These are phyloP conservation scores for Apaloderma vittatum DNA, from an alignment of 2,113 vertebrate species.

Conservation along the genomic window DNA sequence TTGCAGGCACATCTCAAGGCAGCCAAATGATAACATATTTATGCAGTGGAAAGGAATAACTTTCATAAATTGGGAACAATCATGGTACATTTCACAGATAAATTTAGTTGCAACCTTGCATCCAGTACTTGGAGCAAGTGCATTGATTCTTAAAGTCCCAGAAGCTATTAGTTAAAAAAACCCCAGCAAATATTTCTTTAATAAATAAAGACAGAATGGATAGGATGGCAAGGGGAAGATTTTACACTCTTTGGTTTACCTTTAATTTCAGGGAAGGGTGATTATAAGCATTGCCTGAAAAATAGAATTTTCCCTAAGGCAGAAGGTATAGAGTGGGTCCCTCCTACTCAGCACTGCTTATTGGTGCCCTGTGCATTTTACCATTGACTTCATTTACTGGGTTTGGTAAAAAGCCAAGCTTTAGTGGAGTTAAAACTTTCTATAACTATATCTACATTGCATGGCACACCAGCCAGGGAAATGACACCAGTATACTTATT, in stretches of 20 bases:
- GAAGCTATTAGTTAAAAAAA: not conserved
- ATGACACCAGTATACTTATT: not conserved
- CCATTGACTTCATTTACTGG: not conserved
- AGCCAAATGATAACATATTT: slow-evolving; percentile 23
- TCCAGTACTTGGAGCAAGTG: not conserved
- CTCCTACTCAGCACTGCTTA: not conserved
- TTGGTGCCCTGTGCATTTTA: not conserved
- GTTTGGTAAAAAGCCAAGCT: slow-evolving; percentile 4
- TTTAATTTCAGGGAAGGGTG: slow-evolving; percentile 53
- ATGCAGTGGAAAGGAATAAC: not conserved
- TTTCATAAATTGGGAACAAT: slow-evolving; percentile 13
- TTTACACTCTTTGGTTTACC: not conserved
- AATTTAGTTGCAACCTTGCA: slow-evolving; percentile 5
- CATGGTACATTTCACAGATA: slow-evolving; percentile 10
- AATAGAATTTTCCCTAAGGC: not conserved
- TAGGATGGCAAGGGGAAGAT: not conserved
- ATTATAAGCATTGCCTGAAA: not conserved
- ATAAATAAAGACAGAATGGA: not conserved
- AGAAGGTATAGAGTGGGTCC: not conserved
- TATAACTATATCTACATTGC: not conserved
- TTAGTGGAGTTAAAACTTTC: not conserved
- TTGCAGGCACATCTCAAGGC: not conserved
- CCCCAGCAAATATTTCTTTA: not conserved
- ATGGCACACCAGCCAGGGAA: not conserved
- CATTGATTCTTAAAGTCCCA: not conserved